Conservation (phyloP, 1,140 invertebrate genomes). For the Dreissena rostriformis region DNA sequence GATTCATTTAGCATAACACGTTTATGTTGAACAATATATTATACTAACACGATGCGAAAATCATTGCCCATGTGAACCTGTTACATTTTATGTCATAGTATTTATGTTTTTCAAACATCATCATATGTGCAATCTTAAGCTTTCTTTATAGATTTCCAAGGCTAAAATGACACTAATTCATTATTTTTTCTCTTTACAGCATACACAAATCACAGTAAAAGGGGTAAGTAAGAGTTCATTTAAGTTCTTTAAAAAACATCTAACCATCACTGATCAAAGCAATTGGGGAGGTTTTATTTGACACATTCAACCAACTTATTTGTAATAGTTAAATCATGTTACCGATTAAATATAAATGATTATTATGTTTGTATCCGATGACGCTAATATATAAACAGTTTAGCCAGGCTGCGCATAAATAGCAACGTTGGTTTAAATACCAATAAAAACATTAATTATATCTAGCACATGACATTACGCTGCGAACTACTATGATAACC, state of each 20-base stretch:
- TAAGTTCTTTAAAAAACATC: not conserved
- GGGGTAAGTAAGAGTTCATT: constrained; percentile 35
- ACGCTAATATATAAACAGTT: not conserved
- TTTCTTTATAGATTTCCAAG: too few relatives aligned
- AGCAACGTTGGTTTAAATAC: not conserved
- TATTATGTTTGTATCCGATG: not conserved
- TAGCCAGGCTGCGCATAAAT: not conserved
- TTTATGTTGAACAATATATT: too few relatives aligned
- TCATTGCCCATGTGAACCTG: too few relatives aligned
- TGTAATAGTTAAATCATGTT: not conserved
- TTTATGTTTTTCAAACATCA: too few relatives aligned
- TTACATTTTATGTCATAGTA: too few relatives aligned
- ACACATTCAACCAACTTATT: not conserved
- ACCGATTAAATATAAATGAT: not conserved
- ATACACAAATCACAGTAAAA: constrained; percentile 41
- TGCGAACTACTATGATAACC: not conserved
- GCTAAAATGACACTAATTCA: too few relatives aligned
- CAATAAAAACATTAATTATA: not conserved
- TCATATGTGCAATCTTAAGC: too few relatives aligned
- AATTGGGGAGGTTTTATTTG: not conserved
- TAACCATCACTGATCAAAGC: not conserved
- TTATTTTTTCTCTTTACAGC: constrained; percentile 24
- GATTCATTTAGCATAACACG: too few relatives aligned
- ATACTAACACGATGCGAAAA: too few relatives aligned
- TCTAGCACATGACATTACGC: not conserved